Base-by-base conservation (phyloP, 2,888 invertebrate species). In the Bellardia pandia region DNA sequence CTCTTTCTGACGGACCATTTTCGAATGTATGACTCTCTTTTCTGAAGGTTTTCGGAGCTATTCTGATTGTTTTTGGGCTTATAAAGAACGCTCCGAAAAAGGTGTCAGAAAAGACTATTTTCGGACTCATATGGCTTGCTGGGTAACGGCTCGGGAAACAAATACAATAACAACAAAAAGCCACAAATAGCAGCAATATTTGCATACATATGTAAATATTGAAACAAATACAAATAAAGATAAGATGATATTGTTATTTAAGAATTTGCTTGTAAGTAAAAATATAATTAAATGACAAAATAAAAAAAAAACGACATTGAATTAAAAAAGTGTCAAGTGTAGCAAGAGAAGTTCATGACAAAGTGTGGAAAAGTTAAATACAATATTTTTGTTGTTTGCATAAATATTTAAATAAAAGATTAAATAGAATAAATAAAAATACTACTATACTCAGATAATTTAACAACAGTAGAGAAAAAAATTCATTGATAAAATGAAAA, bases 321-420 rank as follows among this genome's bases (percentile, higher is more conserved):
- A 51, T 37, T 45, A 58, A 72, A 72, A 48, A 58, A 71, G 42
- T 45, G 58, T 58, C 58, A 74, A 74, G 58, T 45, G 42, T 58
- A 58, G 4, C 6, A 14, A 74, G 37, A 51, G n/a, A 51, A 58
- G 30, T 16, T 74, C 30, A 42, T 58, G 14, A 23, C 53, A 42
- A 13, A 37, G 53, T 72, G 71, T 72, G 40, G 8, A 64, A 42
- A 9, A 64, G 33, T 37, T 37, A 37, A 37, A 37, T 37, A 37
- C 37, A 37, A 4, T 6, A 37, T 23, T 23, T 23, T n/a, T 62
- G 5, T 62, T 37, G 14, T 5, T 62, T 11, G 30, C 6, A 14
- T 60, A 60, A 60, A 60, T 60, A 60, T 64, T 64, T 64, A 64
- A 60, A 23, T 2, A 16, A 40, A n/a, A 64, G 37, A 64, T 64